phyloP scores from a whole-genome alignment of 2,113 vertebrate genomes.

The Dromaius novaehollandiae region DNA sequence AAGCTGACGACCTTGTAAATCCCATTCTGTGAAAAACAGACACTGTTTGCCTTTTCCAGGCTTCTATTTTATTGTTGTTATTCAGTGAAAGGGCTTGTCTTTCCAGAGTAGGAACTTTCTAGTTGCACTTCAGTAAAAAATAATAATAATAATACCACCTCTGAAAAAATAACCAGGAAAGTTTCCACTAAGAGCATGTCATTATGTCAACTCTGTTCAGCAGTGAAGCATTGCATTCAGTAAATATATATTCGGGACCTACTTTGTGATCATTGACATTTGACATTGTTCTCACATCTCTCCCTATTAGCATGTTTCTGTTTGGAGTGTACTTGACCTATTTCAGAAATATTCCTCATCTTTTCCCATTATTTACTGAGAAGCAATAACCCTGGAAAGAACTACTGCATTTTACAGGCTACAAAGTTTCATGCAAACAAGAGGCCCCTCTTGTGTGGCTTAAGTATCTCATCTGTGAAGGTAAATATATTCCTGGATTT shows the following conservation, averaged over 20 bases:
- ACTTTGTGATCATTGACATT: conserved; percentile 70
- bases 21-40: not conserved
- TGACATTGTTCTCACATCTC: conserved; percentile 66
- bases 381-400: conserved; percentile 38
- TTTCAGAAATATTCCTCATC: conserved; percentile 69
- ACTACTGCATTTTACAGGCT: conserved; percentile 45
- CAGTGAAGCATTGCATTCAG: conserved; percentile 26
- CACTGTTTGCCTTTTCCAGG: not conserved
- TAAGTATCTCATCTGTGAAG: conserved; percentile 56
- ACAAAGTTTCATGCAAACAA: conserved; percentile 49
- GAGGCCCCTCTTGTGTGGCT: conserved; percentile 38
- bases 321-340: conserved; percentile 70
- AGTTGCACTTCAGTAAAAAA: not conserved
- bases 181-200: conserved; percentile 49
- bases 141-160: not conserved
- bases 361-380: conserved; percentile 67
- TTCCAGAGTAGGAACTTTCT: conserved; percentile 15
- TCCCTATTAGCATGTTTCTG: conserved; percentile 64
- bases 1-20: not conserved
- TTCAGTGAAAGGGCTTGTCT: not conserved
- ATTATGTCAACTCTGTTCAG: conserved; percentile 58
- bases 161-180: conserved; percentile 45
- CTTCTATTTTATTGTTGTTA: not conserved
- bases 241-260: conserved; percentile 72
- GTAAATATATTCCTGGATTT: conserved; percentile 65